These are phyloP conservation scores for Marmota flaviventris DNA, from an alignment of 2,113 vertebrate genomes.

Conservation along the genomic window DNA sequence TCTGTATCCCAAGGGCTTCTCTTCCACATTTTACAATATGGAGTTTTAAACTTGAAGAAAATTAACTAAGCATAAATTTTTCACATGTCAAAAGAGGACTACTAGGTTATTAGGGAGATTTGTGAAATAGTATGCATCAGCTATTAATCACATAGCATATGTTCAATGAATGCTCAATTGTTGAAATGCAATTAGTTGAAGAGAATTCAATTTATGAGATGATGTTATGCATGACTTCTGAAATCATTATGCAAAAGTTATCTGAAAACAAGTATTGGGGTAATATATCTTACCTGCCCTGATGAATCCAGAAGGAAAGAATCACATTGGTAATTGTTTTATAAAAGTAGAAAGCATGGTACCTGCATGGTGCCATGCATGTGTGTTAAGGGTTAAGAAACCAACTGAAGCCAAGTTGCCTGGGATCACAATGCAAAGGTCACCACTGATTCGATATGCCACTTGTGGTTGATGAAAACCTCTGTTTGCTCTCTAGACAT, in stretches of 20 bases:
- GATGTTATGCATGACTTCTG: background rate
- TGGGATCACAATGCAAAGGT: background rate
- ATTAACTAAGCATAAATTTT: background rate
- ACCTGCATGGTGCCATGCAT: fast-evolving
- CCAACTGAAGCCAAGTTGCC: background rate
- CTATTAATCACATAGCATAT: background rate
- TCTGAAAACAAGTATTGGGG: background rate
- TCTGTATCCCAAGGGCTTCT: background rate
- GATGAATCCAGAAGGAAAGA: background rate
- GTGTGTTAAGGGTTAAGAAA: background rate
- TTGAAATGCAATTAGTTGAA: background rate
- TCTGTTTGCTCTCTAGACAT: background rate
- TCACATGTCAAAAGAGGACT: background rate
- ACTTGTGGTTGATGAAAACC: background rate
- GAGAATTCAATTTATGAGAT: background rate
- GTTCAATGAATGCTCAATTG: background rate
- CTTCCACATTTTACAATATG: background rate
- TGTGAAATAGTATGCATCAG: background rate
- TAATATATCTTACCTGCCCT: no score
- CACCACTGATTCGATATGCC: background rate
- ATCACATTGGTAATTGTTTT: background rate
- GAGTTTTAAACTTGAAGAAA: background rate
- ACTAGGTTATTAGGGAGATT: background rate
- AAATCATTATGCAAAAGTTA: background rate
- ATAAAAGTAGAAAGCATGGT: fast-evolving